Evolutionary conservation across 2,888 invertebrate genomes (phyloP).

Genomic region (Subacronicta megacephala): DNA sequence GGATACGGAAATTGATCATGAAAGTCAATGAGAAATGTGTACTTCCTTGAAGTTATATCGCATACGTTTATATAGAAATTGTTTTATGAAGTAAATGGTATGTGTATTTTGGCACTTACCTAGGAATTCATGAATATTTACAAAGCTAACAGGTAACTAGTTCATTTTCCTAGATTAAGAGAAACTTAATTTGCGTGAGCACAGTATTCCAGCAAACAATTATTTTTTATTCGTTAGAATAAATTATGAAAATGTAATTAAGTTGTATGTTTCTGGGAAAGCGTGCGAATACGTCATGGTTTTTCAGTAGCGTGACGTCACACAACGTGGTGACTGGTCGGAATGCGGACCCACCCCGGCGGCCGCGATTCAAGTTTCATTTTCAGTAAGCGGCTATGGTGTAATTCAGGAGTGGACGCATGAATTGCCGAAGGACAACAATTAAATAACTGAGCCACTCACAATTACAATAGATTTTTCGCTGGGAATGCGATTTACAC

Average conservation of each 20-base stretch:
- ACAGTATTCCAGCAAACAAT: constrained; percentile 23
- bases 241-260: constrained; percentile 30
- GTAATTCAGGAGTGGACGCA: constrained; percentile 45
- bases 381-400: constrained; percentile 40
- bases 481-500: too few relatives aligned
- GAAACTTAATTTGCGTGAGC: constrained; percentile 16
- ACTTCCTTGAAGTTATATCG: constrained; percentile 24
- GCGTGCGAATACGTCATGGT: constrained; percentile 56
- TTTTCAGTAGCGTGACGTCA: constrained; percentile 54
- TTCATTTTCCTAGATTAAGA: constrained; percentile 39
- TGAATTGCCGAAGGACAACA: neutral
- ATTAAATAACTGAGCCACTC: too few relatives aligned
- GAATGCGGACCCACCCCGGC: constrained; percentile 30
- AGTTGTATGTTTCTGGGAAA: constrained; percentile 43
- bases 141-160: constrained; percentile 16
- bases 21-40: constrained; percentile 14
- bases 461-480: too few relatives aligned
- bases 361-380: constrained; percentile 13
- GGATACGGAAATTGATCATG: constrained; percentile 40
- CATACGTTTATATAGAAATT: constrained; percentile 4
- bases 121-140: constrained; percentile 24
- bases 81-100: constrained; percentile 3
- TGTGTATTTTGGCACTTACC: constrained; percentile 8
- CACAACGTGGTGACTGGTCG: constrained; percentile 45
- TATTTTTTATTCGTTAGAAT: constrained; percentile 32